A percentile compares a stretch with the other conserved stretches of the same genome.
Evolutionary conservation across 2,113 vertebrate species (phyloP).

Genomic region (Bubalus kerabau): DNA sequence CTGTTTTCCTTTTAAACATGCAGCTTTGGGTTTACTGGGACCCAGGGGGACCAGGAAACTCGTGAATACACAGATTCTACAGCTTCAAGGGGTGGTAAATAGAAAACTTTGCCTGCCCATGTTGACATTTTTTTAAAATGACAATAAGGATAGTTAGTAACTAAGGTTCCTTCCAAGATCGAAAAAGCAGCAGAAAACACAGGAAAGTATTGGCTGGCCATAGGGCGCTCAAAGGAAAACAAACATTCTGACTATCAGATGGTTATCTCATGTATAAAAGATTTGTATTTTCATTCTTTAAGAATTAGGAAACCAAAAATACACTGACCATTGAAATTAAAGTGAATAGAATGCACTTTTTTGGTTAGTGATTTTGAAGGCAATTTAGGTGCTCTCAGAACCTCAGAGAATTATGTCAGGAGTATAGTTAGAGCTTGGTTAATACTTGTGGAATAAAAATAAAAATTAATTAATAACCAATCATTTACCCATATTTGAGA

Average conservation of each 20-base stretch:
- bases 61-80: background rate
- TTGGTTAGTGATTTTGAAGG: background rate
- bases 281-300: background rate
- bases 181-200: conserved; percentile 9
- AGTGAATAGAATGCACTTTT: background rate
- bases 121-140: background rate
- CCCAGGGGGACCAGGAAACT: background rate
- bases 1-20: conserved; percentile 25
- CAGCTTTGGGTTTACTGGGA: conserved; percentile 37
- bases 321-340: background rate
- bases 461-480: background rate
- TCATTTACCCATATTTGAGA: background rate
- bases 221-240: background rate
- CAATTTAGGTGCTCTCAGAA: background rate
- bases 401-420: background rate
- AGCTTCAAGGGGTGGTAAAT: conserved; percentile 12
- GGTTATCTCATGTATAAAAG: background rate
- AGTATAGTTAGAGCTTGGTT: background rate
- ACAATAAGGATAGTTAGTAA: background rate
- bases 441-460: background rate
- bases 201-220: background rate
- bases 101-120: background rate
- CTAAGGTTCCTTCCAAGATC: background rate
- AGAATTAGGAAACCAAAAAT: background rate
- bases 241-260: background rate